Conservation (phyloP, 2,797 vertebrate species). For the Argentina silus region DNA sequence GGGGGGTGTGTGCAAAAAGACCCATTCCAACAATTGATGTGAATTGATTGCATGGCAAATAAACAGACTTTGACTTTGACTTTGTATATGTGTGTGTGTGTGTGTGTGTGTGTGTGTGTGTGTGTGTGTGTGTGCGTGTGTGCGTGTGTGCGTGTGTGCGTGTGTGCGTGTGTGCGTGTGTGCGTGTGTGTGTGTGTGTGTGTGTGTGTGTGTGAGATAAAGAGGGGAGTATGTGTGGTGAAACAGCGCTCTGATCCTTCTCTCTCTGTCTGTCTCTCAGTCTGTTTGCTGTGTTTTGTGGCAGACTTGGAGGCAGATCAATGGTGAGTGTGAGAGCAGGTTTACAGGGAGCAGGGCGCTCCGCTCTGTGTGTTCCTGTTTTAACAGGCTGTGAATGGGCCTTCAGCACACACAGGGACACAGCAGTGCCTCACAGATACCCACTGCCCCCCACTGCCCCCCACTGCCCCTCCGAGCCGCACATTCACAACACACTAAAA, state of each 20-base stretch:
- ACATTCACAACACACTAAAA: slow-evolving; percentile 25
- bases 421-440: slow-evolving; percentile 18
- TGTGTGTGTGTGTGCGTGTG: slow-evolving; percentile 23
- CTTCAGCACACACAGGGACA: not conserved
- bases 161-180: slow-evolving; percentile 23
- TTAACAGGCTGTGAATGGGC: slow-evolving; percentile 3
- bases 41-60: too few relatives aligned
- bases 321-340: slow-evolving; percentile 13
- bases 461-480: not conserved
- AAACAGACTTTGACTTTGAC: too few relatives aligned
- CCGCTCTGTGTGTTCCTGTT: slow-evolving; percentile 26
- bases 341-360: slow-evolving; percentile 17
- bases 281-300: slow-evolving; percentile 33
- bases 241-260: too few relatives aligned
- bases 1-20: too few relatives aligned
- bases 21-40: too few relatives aligned
- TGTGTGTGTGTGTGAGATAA: too few relatives aligned
- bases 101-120: not conserved
- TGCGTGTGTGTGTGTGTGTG: too few relatives aligned
- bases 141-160: slow-evolving; percentile 36
- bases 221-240: too few relatives aligned
- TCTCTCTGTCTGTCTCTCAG: not conserved
- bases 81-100: not conserved
- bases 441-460: too few relatives aligned
- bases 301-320: slow-evolving; percentile 45